phyloP scores from a whole-genome alignment of 2,888 invertebrate genomes.

The Tineola bisselliella region DNA sequence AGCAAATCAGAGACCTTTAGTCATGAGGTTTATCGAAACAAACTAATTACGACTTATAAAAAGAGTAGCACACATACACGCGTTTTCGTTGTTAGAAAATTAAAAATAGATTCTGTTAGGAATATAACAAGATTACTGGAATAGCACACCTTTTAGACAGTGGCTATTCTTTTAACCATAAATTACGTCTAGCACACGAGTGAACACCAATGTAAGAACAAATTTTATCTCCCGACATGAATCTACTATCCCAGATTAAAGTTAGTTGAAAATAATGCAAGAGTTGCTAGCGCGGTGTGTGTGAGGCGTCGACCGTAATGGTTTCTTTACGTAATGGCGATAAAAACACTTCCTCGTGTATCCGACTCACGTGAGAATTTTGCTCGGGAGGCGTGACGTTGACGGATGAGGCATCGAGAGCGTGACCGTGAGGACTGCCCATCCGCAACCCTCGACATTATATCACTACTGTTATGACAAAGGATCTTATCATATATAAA shows the following conservation, averaged over 20 bases:
- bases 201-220: constrained; percentile 4
- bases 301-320: constrained; percentile 39
- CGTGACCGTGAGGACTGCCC: constrained; percentile 21
- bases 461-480: not conserved
- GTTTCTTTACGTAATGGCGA: constrained; percentile 44
- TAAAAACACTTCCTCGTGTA: constrained; percentile 46
- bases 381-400: constrained; percentile 38
- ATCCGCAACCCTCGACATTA: not conserved
- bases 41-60: too few species aligned
- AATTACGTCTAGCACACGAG: constrained; percentile 9
- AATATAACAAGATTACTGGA: not conserved
- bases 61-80: not conserved
- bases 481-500: too few species aligned
- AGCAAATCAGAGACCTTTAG: too few species aligned
- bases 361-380: constrained; percentile 42
- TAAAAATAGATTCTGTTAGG: too few species aligned
- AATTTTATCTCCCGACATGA: constrained; percentile 20
- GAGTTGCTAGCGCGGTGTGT: constrained; percentile 22
- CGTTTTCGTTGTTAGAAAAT: too few species aligned
- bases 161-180: not conserved
- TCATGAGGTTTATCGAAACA: too few species aligned
- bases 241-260: constrained; percentile 50
- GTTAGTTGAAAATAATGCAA: constrained; percentile 30
- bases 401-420: constrained; percentile 39
- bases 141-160: not conserved